phyloP scores from a whole-genome alignment of 1,140 invertebrate genomes.

The Drosophila quadrilineata region DNA sequence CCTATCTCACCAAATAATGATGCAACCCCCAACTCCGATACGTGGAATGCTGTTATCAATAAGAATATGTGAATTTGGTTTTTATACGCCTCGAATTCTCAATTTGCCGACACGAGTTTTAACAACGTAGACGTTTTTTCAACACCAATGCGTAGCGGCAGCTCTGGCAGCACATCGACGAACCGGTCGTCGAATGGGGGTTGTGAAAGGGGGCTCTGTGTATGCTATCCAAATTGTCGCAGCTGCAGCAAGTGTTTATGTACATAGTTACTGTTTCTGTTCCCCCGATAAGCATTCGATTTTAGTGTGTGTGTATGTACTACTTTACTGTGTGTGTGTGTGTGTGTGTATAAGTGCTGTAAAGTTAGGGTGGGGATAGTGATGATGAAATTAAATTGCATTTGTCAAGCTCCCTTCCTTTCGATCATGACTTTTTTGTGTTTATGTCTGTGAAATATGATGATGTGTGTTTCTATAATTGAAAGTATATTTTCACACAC shows the following conservation, averaged over 20 bases:
- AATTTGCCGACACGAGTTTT: conserved; percentile 34
- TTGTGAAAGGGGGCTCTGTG: conserved; percentile 20
- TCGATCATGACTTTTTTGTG: conserved; percentile 10
- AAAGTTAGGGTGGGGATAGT: conserved; percentile 36
- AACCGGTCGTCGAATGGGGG: conserved; percentile 9
- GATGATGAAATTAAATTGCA: conserved; percentile 58
- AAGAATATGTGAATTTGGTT: conserved; percentile 17
- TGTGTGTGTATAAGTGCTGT: conserved; percentile 8
- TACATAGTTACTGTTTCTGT: conserved; percentile 28
- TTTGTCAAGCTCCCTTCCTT: conserved; percentile 39
- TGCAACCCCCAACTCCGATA: neutral
- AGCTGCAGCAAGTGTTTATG: conserved; percentile 69
- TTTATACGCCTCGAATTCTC: conserved; percentile 15
- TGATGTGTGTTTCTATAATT: conserved; percentile 28
- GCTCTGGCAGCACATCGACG: conserved; percentile 30
- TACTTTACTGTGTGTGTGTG: conserved; percentile 12
- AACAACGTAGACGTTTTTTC: conserved; percentile 48
- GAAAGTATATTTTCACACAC: conserved; percentile 53
- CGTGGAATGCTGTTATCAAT: conserved; percentile 55
- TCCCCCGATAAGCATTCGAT: conserved; percentile 54
- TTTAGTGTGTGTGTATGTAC: conserved; percentile 7
- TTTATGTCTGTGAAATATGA: conserved; percentile 26
- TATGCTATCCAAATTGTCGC: conserved; percentile 38
- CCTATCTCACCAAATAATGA: conserved; percentile 24
- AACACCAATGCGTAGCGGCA: conserved; percentile 34